These are phyloP conservation scores for Crocodylus rhombifer DNA, from an alignment of 2,797 vertebrate genomes.

Conservation along the genomic window DNA sequence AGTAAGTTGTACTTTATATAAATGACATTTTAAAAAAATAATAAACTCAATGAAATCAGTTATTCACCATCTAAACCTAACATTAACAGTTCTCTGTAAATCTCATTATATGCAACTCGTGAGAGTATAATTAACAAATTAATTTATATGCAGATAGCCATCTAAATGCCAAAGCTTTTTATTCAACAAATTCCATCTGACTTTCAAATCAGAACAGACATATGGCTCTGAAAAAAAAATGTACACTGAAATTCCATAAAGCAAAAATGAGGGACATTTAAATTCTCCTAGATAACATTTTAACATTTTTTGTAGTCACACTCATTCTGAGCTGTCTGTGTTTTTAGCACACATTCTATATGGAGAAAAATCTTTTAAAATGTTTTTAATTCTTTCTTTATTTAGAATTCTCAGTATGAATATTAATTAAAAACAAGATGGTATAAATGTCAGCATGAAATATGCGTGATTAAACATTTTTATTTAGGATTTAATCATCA, in stretches of 20 bases:
- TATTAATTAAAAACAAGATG: not conserved
- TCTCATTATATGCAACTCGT: slow-evolving; percentile 40
- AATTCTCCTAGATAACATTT: not conserved
- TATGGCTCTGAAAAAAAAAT: slow-evolving; percentile 26
- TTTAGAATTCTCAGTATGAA: not conserved
- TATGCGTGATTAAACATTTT: not conserved
- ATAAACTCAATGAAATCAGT: not conserved
- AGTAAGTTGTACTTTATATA: not conserved
- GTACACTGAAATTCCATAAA: slow-evolving; percentile 10
- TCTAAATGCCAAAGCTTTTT: slow-evolving; percentile 67
- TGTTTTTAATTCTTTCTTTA: not conserved
- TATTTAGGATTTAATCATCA: not conserved
- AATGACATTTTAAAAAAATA: not conserved
- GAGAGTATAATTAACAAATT: slow-evolving; percentile 62
- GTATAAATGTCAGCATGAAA: not conserved
- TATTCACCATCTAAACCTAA: slow-evolving; percentile 24
- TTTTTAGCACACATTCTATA: not conserved
- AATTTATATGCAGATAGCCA: slow-evolving; percentile 62
- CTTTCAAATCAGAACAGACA: slow-evolving; percentile 40
- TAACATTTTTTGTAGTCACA: slow-evolving; percentile 9
- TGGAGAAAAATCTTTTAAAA: not conserved
- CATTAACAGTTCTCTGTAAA: slow-evolving; percentile 29
- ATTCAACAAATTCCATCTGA: slow-evolving; percentile 40
- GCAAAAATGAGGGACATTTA: not conserved
- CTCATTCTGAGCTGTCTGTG: not conserved